Evolutionary conservation across 2,888 invertebrate species (phyloP).

Genomic region (Cataglyphis altisquamis): DNA sequence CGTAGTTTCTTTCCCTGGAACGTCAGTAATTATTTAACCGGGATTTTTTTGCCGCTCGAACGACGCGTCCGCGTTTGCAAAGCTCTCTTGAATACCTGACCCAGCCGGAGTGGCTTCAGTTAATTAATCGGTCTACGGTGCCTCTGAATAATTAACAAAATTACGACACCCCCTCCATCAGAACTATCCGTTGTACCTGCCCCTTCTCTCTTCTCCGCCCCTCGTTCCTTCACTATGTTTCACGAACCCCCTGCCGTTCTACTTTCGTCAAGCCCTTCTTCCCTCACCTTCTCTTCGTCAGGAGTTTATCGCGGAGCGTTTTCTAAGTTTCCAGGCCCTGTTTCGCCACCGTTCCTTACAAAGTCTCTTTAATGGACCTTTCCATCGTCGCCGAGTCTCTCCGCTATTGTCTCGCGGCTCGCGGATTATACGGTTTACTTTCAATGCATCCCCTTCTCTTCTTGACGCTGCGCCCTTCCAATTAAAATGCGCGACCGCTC

Average conservation of each 20-base stretch:
- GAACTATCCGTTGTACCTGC: conserved; percentile 22
- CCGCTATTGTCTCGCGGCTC: conserved; percentile 70
- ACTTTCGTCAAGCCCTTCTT: conserved; percentile 38
- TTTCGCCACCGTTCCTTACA: conserved; percentile 71
- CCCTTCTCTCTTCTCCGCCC: conserved; percentile 8
- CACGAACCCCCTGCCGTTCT: conserved; percentile 4
- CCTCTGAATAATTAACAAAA: conserved; percentile 80
- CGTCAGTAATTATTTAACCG: conserved; percentile 77
- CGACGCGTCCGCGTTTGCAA: conserved; percentile 39
- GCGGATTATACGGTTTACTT: conserved; percentile 75
- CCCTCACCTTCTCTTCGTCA: neutral
- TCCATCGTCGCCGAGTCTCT: conserved; percentile 66
- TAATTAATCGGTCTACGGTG: conserved; percentile 78
- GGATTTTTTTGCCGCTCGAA: conserved; percentile 70
- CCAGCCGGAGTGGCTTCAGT: conserved; percentile 73
- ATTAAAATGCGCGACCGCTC: conserved; percentile 68
- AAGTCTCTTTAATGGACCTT: conserved; percentile 78
- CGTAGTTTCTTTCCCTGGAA: conserved; percentile 45
- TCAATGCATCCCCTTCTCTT: conserved; percentile 61
- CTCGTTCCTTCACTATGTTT: conserved; percentile 14
- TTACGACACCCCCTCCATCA: conserved; percentile 70
- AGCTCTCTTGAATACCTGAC: conserved; percentile 68
- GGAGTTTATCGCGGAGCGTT: conserved; percentile 53
- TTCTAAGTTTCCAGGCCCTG: conserved; percentile 68
- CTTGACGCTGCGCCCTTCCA: conserved; percentile 58